These are phyloP conservation scores for Columbina picui DNA, from an alignment of 2,113 vertebrate genomes.

Conservation along the genomic window DNA sequence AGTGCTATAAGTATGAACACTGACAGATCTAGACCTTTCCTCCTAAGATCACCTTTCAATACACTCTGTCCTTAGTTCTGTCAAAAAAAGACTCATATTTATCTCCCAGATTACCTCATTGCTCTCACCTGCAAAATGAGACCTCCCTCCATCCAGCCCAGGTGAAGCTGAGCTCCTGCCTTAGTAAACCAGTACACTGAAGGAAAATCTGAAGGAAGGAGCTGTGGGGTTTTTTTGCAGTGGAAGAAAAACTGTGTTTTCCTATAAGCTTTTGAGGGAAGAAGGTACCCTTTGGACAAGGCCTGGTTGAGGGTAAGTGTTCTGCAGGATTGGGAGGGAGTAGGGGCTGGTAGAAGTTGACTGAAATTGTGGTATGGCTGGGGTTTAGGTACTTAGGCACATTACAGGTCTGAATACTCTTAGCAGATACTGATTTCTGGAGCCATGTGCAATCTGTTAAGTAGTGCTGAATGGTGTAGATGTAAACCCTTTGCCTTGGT, in stretches of 20 bases:
- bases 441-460: fast-evolving
- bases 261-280: fast-evolving
- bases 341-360: fast-evolving
- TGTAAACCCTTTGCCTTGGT: fast-evolving
- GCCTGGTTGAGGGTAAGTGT: fast-evolving
- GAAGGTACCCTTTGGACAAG: fast-evolving
- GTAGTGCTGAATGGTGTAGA: fast-evolving
- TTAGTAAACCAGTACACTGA: neutral
- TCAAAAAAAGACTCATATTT: neutral
- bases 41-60: neutral
- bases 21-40: neutral
- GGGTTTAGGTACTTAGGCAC: fast-evolving
- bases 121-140: neutral
- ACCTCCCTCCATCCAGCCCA: neutral
- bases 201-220: neutral
- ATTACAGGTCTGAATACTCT: fast-evolving
- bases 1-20: neutral
- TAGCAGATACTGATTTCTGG: neutral
- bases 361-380: neutral
- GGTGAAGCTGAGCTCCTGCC: neutral
- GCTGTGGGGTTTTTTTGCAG: fast-evolving
- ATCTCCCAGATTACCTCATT: neutral
- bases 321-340: fast-evolving
- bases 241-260: fast-evolving
- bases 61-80: neutral